A percentile compares a stretch with the other conserved stretches of the same genome.
phyloP scores from a whole-genome alignment of 2,113 vertebrate genomes.

The Ceratotherium simum region DNA sequence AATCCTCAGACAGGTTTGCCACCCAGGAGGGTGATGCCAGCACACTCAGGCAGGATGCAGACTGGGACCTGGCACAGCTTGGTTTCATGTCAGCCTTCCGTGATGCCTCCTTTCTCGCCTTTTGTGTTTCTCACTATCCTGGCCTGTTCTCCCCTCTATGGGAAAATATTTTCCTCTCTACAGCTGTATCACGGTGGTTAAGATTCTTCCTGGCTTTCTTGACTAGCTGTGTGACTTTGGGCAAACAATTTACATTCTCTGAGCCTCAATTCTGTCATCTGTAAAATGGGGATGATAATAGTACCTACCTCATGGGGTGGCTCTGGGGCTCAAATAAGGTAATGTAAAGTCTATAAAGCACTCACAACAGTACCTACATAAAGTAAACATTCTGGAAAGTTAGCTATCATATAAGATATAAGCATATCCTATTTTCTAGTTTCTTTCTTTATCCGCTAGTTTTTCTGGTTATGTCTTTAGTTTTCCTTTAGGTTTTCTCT shows the following conservation, averaged over 20 bases:
- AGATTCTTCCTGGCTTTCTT: neutral
- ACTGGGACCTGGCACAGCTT: neutral
- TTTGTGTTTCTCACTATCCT: neutral
- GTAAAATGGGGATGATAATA: neutral
- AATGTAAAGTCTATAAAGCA: neutral
- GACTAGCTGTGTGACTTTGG: neutral
- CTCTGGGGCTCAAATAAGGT: neutral
- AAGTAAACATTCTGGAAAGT: accelerated
- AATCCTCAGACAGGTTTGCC: neutral
- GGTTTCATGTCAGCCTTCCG: neutral
- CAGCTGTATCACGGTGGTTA: neutral
- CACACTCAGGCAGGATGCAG: neutral
- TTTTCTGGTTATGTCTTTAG: neutral
- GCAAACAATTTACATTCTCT: neutral
- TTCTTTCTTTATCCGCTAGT: neutral
- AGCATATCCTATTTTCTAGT: too few species aligned
- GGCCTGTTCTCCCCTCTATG: neutral
- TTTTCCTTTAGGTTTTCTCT: neutral
- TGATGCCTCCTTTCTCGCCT: neutral
- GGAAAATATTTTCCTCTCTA: neutral
- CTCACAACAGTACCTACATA: neutral
- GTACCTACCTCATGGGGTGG: neutral
- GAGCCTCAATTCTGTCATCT: neutral
- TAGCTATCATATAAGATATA: too few species aligned
- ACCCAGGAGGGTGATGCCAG: too few species aligned